These are phyloP conservation scores for Recurvirostra avosetta DNA, from an alignment of 2,113 vertebrate genomes.

Conservation along the genomic window DNA sequence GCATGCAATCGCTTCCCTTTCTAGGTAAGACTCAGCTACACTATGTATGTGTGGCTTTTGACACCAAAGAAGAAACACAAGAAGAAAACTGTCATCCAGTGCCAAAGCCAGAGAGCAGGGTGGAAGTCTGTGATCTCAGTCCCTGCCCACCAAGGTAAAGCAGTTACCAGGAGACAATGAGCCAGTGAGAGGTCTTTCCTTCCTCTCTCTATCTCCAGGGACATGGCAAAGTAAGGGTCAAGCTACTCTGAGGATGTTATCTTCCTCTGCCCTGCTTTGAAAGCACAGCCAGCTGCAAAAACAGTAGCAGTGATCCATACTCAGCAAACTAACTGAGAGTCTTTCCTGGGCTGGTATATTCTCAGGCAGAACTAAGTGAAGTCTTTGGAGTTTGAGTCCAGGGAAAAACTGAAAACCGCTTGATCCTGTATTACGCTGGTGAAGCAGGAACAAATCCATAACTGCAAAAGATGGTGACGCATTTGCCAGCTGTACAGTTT, in stretches of 20 bases:
- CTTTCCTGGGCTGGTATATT: not conserved
- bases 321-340: conserved; percentile 68
- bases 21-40: conserved; percentile 61
- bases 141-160: conserved; percentile 82
- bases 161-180: not conserved
- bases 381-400: not conserved
- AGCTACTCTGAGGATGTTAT: not conserved
- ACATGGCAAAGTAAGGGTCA: not conserved
- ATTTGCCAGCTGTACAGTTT: not conserved
- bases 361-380: not conserved
- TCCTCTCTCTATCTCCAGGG: not conserved
- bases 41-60: conserved; percentile 83
- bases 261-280: conserved; percentile 59
- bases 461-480: not conserved
- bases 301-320: conserved; percentile 69
- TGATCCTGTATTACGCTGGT: not conserved
- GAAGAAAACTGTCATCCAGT: conserved; percentile 80
- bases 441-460: not conserved
- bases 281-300: conserved; percentile 60
- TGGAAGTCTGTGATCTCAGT: conserved; percentile 72
- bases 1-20: not conserved
- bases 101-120: conserved; percentile 75
- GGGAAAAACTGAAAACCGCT: not conserved
- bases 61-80: conserved; percentile 69
- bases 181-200: not conserved